Evolutionary conservation across 53 echinoderm and acorn worm species (phyloP), one percentile per base, ranked within the genome.

Genomic region (Echinarachnius parma): DNA sequence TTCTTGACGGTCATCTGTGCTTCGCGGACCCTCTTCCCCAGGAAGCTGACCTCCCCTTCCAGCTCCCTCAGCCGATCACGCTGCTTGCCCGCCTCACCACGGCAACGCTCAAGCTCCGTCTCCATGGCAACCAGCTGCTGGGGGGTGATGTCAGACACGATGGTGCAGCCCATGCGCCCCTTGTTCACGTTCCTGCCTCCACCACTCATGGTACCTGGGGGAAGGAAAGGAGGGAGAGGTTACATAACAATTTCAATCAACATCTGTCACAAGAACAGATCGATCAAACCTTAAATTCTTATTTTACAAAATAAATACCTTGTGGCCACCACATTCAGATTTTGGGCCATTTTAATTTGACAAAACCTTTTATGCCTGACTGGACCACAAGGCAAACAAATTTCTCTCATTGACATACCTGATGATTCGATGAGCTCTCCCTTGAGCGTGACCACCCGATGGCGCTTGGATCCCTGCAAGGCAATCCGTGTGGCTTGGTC

Each of bases 401-500:
- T 39, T 39, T 39, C 39, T 39, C 7, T 7, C 7, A 39, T 39
- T 7, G 13, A 35, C 56, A 62, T 77, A 92, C 95, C 95, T 67
- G 95, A 90, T 28, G 86, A 81, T 42, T 94, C 95, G 42, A 95
- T 95, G 0, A 95, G 84, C 72, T 84, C 84, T 75, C 95, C 95
- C 22, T 71, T 66, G 19, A 95, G 60, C 1, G 95, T 84, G 28
- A 95, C 95, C 78, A 95, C 95, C 30, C 95, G 81, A 31, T 86
- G 81, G 48, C 90, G 76, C 30, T 78, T 84, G 36, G 78, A 74
- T 26, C 94, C 94, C 60, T 94, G 94, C 5, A 94, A 83, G n/a
- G 87, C 95, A 14, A 95, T 95, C 82, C 78, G 77, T 2, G 95
- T 95, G 34, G 95, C 95, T 46, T 90, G 95, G 54, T 95, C 95